Percentiles rank a stretch among this genome's conserved stretches.
These are phyloP conservation scores for Perccottus glenii DNA, from an alignment of 2,113 vertebrate species.

Conservation along the genomic window DNA sequence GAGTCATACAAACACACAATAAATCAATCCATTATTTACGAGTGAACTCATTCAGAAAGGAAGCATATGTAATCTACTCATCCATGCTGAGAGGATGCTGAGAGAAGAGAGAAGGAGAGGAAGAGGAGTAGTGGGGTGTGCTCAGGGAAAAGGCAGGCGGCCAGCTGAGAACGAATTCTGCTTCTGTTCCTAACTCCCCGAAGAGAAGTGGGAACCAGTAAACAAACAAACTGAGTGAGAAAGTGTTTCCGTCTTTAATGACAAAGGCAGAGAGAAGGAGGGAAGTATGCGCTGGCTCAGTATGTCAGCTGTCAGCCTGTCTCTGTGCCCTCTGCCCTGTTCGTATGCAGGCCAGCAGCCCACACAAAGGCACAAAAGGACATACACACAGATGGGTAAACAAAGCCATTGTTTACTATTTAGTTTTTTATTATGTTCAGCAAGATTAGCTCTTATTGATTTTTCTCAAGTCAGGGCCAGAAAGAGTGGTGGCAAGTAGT, in stretches of 20 bases:
- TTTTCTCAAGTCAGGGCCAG: conserved; percentile 83
- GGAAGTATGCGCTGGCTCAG: conserved; percentile 53
- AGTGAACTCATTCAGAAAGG: conserved; percentile 78
- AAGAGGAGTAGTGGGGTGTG: conserved; percentile 64
- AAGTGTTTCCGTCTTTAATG: conserved; percentile 71
- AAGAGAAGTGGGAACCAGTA: conserved; percentile 80
- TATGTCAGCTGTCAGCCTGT: conserved; percentile 71
- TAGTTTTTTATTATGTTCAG: conserved; percentile 87
- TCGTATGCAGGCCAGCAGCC: conserved; percentile 61
- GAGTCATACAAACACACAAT: conserved; percentile 68
- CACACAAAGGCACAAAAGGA: conserved; percentile 66
- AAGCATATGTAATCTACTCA: conserved; percentile 78
- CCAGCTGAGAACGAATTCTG: conserved; percentile 77
- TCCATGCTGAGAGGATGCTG: conserved; percentile 74
- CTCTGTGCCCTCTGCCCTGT: conserved; percentile 67
- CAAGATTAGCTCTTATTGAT: conserved; percentile 96
- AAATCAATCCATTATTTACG: conserved; percentile 77
- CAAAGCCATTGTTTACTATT: conserved; percentile 94
- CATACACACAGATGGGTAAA: conserved; percentile 83
- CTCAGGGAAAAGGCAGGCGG: conserved; percentile 71
- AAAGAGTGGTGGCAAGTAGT: conserved; percentile 78
- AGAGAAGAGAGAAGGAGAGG: conserved; percentile 56
- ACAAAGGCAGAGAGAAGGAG: conserved; percentile 62
- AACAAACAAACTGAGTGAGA: conserved; percentile 76
- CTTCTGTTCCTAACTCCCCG: conserved; percentile 73